These are phyloP conservation scores for Geophilus truncorum DNA, from an alignment of 2,888 invertebrate genomes.

Conservation along the genomic window DNA sequence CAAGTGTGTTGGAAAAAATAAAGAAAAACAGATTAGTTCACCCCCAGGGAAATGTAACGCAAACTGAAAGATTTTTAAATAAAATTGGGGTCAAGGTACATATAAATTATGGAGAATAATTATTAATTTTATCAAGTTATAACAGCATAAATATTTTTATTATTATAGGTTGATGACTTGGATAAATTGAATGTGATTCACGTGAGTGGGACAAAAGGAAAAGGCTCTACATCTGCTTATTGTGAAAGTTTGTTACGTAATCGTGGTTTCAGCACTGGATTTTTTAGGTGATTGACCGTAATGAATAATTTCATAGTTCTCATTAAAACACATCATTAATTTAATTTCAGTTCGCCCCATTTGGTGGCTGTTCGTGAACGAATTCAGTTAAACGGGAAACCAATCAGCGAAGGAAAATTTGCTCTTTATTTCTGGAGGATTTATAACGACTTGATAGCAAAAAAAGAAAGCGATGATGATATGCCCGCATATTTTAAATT, in stretches of 20 bases:
- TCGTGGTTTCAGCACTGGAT: conserved; percentile 82
- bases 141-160: too few species aligned
- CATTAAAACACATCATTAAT: too few species aligned
- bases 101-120: too few species aligned
- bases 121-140: too few species aligned
- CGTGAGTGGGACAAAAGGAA: conserved; percentile 96
- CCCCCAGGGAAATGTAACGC: conserved; percentile 40
- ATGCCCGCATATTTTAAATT: conserved; percentile 95
- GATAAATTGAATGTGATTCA: conserved; percentile 81
- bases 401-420: conserved; percentile 69
- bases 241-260: conserved; percentile 80
- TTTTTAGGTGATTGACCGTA: conserved; percentile 67
- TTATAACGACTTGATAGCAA: conserved; percentile 58
- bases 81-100: conserved; percentile 33
- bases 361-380: conserved; percentile 85
- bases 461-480: conserved; percentile 57
- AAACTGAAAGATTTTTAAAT: conserved; percentile 51
- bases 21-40: conserved; percentile 45
- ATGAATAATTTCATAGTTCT: too few species aligned
- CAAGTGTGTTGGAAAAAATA: conserved; percentile 56
- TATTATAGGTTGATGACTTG: conserved; percentile 59
- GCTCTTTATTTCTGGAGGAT: conserved; percentile 74
- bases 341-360: conserved; percentile 76
- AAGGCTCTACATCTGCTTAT: conserved; percentile 88
- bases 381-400: conserved; percentile 76